phyloP scores from a whole-genome alignment of 2,888 invertebrate species.

The Ephialtes manifestator region DNA sequence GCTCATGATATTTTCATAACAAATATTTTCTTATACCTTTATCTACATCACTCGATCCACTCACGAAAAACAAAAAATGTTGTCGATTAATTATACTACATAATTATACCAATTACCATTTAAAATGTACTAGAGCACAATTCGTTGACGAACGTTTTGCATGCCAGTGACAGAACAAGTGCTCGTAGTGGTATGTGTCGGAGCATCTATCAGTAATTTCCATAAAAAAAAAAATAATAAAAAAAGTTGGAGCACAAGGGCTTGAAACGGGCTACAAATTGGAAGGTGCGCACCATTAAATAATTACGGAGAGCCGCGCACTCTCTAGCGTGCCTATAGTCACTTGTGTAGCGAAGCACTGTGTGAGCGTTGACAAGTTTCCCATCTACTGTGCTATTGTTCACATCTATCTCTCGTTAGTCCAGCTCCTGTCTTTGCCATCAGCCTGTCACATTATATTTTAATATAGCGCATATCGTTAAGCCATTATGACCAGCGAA shows the following conservation, averaged over 20 bases:
- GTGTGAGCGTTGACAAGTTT: constrained; percentile 18
- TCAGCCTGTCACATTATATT: constrained; percentile 26
- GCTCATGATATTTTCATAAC: too few relatives aligned
- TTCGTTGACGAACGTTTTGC: constrained; percentile 11
- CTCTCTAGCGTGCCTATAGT: background rate
- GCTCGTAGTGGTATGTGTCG: constrained; percentile 12
- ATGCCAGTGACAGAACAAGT: background rate
- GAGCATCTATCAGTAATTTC: background rate
- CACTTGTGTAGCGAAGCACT: background rate
- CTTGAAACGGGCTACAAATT: constrained; percentile 23
- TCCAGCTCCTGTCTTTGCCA: too few relatives aligned
- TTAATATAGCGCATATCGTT: constrained; percentile 2
- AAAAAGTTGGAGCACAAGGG: constrained; percentile 4
- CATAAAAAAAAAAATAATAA: constrained; percentile 12
- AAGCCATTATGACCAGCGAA: background rate
- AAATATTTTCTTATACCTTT: too few relatives aligned
- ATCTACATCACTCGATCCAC: too few relatives aligned
- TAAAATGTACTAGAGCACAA: background rate
- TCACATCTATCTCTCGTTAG: constrained; percentile 15
- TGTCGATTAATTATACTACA: background rate
- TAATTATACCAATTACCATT: background rate
- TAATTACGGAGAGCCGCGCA: constrained; percentile 16
- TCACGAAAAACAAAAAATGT: too few relatives aligned
- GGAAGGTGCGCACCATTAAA: constrained; percentile 27
- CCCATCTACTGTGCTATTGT: constrained; percentile 13